A percentile compares a stretch with the other conserved stretches of the same genome.
These are phyloP conservation scores for Cephus runcator DNA, from an alignment of 2,888 invertebrate species.

Conservation along the genomic window DNA sequence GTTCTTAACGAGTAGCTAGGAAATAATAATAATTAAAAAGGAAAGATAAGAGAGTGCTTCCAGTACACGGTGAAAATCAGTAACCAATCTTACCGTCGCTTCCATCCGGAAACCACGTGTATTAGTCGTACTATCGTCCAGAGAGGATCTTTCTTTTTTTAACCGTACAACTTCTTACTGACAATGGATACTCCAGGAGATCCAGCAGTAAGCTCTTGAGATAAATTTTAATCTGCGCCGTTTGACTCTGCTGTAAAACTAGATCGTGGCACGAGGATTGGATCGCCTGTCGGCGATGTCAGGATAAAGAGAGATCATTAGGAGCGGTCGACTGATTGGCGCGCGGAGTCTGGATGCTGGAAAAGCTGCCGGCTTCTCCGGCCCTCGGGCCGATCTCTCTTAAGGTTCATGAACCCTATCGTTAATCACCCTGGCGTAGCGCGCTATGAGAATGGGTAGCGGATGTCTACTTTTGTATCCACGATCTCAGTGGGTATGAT, in stretches of 20 bases:
- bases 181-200: neutral
- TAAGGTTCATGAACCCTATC: slow-evolving; percentile 1
- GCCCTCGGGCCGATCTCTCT: neutral
- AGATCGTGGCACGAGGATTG: neutral
- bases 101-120: too few species aligned
- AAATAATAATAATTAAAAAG: neutral
- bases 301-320: neutral
- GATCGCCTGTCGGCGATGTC: neutral
- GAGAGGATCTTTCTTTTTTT: neutral
- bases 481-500: neutral
- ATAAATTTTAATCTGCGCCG: neutral
- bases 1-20: slow-evolving; percentile 7
- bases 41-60: neutral
- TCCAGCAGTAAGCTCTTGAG: neutral
- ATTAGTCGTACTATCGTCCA: too few species aligned
- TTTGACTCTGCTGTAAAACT: neutral
- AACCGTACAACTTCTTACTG: neutral
- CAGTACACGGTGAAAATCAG: neutral
- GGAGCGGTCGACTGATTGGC: neutral
- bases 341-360: neutral
- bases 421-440: neutral
- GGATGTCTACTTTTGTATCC: neutral
- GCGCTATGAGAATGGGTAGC: neutral
- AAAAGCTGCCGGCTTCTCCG: neutral
- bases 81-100: neutral